Base-by-base conservation (phyloP, 2,797 vertebrate genomes). In the Enteromius argenteus region DNA sequence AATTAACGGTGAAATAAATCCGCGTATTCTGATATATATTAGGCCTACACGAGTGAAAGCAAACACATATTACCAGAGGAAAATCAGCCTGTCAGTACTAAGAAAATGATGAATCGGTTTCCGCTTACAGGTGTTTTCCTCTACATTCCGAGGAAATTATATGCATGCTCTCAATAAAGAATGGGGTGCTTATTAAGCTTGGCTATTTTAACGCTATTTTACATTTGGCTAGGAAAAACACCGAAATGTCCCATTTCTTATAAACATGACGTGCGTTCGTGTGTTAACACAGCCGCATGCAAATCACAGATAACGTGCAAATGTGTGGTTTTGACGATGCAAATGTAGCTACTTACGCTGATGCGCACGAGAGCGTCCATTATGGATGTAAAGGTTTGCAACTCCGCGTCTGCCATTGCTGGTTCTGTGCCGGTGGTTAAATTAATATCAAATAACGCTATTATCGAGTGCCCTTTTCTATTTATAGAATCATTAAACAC, bases 281-380 rank as follows among this genome's bases (percentile, higher is more conserved):
- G 35, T 21, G 37, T 46, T 42, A 17, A 15, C 21, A 62, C 21
- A 32, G 0, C 8, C 6, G 5, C 46, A 68, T 44, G 49, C 49
- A 44, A 58, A 77, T 58, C 2, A 72, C 53, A 62, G 21, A 37
- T 71, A 56, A 39, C n/a, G 53, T 62, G n/a, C 11, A 32, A 35
- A n/a, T 44, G 21, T 66, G 67, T 53, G 17, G 37, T 7, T 42
- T 23, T 42, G 21, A 53, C 23, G 5, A 77, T 74, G 51, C 74
- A 58, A 64, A 83, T 13, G 78, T 89, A 4, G n/a, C 56, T 58
- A 96, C 97, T 98, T 90, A 99, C 97, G 92, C 96, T 98, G 81
- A 98, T 97, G 91, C 97, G 96, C 92, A 97, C 96, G 92, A 98
- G 92, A 3, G 96, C 97, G 87, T 99, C 97, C 97, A 98, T 98